phyloP scores from a whole-genome alignment of 2,113 vertebrate species.

The Stictonetta naevosa region DNA sequence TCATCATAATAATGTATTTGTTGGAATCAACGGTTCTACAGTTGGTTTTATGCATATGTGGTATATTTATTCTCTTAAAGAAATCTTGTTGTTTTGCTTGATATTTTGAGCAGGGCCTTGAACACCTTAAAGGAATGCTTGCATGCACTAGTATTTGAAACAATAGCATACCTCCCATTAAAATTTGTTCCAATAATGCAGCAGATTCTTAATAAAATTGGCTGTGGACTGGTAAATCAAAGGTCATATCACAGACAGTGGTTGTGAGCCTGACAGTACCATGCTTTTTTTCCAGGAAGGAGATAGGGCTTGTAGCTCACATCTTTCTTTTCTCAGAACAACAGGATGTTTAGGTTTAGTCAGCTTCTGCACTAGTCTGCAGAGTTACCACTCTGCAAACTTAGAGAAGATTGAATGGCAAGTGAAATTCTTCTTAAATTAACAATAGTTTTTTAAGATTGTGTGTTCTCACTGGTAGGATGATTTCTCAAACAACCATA shows the following conservation, averaged over 20 bases:
- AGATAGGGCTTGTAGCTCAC: background rate
- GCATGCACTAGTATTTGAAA: background rate
- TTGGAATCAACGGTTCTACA: background rate
- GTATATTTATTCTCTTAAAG: background rate
- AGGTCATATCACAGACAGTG: background rate
- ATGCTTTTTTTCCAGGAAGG: background rate
- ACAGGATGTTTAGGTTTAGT: background rate
- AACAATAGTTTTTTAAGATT: background rate
- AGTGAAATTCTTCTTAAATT: background rate
- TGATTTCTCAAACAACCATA: background rate
- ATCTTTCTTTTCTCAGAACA: background rate
- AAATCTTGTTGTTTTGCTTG: background rate
- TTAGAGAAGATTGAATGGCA: background rate
- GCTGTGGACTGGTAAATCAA: background rate
- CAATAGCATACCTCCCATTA: background rate
- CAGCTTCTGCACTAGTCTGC: background rate
- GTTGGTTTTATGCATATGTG: background rate
- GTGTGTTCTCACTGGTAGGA: background rate
- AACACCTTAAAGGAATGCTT: background rate
- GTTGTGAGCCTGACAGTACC: background rate
- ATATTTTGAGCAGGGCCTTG: background rate
- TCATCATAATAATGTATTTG: background rate
- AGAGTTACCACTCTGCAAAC: background rate
- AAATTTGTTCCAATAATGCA: background rate
- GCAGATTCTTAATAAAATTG: background rate